Evolutionary conservation across 2,113 vertebrate genomes (phyloP), one percentile per base, ranked within the genome.

Genomic region (Oceanodroma tethys): DNA sequence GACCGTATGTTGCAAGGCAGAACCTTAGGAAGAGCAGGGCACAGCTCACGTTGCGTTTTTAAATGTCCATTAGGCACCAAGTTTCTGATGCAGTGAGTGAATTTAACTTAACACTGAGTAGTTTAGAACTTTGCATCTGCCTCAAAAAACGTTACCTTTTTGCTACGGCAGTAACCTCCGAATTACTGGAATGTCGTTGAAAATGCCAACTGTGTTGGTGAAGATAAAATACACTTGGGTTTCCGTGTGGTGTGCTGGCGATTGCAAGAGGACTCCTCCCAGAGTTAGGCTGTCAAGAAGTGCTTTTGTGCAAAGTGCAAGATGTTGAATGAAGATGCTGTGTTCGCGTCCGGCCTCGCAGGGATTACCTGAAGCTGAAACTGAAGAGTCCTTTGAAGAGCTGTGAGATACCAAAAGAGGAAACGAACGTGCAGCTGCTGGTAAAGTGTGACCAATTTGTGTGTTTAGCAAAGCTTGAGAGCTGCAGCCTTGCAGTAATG

Each of bases 61-160:
- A 30, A 12, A 6, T 22, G 21, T 36, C 5, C 20, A 0, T 56
- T n/a, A 59, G 76, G 67, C 88, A 72, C 73, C 21, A 10, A 34
- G 43, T 90, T 86, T 13, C 81, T 45, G 48, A n/a, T 32, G 36
- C 60, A 43, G 62, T 6, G 68, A 58, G 40, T 67, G 81, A 52
- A 13, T 80, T 84, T 7, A 52, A 52, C 60, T 38, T 36, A 32
- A 81, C 76, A 36, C 73, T 2, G 4, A 83, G 68, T 90, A 90
- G 91, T 58, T 86, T 63, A 94, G 78, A 45, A 47, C 76, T 75
- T 86, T 47, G 10, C 72, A 36, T 40, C 84, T 66, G 91, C 88
- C 91, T 86, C 81, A 20, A 45, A 63, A 59, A 74, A 16, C 2
- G 1, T 63, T 7, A 34, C 53, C 25, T n/a, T 59, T 87, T 90